These are phyloP conservation scores for Pedetes capensis DNA, from an alignment of 2,113 vertebrate species.

Conservation along the genomic window DNA sequence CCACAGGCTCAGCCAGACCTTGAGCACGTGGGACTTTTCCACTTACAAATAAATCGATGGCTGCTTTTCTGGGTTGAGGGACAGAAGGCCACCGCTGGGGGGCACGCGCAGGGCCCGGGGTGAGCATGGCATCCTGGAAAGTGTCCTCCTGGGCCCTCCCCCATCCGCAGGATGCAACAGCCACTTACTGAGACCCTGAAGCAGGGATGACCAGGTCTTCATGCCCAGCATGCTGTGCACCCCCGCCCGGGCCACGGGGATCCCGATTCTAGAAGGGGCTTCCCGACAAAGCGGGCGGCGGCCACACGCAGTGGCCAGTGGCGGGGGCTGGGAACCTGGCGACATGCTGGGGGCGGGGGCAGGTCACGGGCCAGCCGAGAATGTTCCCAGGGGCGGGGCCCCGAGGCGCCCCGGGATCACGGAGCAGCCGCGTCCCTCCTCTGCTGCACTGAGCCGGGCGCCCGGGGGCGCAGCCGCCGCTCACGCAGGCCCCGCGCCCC, in stretches of 20 bases:
- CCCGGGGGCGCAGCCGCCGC: not conserved
- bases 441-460: not conserved
- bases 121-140: not conserved
- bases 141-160: not conserved
- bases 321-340: not conserved
- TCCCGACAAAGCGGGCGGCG: not conserved
- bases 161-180: not conserved
- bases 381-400: not conserved
- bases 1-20: not conserved
- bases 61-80: not conserved
- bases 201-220: constrained; percentile 82
- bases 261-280: not conserved
- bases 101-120: not conserved
- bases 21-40: not conserved
- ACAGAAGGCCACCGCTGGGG: no score
- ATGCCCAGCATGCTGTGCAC: constrained; percentile 61
- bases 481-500: not conserved
- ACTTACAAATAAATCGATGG: constrained; percentile 19
- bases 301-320: no score
- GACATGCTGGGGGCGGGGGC: not conserved
- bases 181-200: constrained; percentile 83
- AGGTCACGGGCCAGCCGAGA: not conserved
- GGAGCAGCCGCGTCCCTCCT: not conserved
- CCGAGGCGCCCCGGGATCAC: not conserved
- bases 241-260: not conserved